Evolutionary conservation across 2,888 invertebrate genomes (phyloP).

Genomic region (Chymomyza fuscimana): DNA sequence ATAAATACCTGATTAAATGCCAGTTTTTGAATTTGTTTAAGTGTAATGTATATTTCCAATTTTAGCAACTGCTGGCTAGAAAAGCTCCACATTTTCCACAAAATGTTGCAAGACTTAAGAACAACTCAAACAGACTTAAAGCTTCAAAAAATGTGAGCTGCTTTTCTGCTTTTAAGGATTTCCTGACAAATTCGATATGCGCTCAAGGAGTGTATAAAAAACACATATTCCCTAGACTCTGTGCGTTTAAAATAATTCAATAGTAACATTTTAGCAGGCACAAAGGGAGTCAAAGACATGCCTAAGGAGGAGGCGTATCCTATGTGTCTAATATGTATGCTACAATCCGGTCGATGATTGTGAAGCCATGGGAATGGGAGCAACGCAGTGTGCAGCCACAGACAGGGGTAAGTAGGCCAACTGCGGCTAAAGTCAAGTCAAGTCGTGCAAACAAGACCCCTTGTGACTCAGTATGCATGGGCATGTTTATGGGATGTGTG

Average conservation of each 20-base stretch:
- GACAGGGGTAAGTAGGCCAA: not conserved
- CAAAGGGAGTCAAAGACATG: not conserved
- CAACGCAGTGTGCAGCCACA: not conserved
- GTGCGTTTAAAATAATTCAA: not conserved
- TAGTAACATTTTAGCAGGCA: not conserved
- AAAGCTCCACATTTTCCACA: no score
- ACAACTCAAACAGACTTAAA: not conserved
- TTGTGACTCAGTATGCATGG: constrained; percentile 8
- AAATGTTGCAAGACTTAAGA: not conserved
- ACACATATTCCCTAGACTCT: not conserved
- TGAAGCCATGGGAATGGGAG: not conserved
- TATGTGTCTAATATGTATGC: not conserved
- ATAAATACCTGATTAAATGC: no score
- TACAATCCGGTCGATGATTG: not conserved
- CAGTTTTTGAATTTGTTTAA: no score
- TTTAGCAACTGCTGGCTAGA: no score
- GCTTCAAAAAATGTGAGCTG: no score
- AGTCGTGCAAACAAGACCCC: constrained; percentile 6
- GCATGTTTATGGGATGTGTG: no score
- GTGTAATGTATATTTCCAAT: no score
- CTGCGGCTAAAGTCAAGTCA: not conserved
- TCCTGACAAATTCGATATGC: not conserved
- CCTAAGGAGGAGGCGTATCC: not conserved
- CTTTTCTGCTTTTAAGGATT: not conserved
- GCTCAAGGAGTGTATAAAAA: not conserved